Evolutionary conservation across 2,888 invertebrate species (phyloP).

Genomic region (Drosophila sordidula): DNA sequence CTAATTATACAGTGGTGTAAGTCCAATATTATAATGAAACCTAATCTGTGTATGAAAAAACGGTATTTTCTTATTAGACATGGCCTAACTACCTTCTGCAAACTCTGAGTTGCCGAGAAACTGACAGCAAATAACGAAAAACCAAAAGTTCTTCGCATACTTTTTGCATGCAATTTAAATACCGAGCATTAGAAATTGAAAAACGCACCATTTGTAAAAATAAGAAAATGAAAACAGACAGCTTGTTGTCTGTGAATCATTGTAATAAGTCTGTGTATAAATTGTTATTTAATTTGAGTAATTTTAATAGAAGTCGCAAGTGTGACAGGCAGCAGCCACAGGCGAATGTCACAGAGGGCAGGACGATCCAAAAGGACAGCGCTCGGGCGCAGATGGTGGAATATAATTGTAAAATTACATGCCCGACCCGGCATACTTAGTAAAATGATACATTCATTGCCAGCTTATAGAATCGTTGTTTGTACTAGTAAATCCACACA

Average conservation of each 20-base stretch:
- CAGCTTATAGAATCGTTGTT: background rate
- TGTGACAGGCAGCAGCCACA: constrained; percentile 23
- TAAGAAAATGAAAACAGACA: constrained; percentile 3
- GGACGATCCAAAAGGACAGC: background rate
- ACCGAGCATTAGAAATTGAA: constrained; percentile 13
- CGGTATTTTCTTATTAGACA: too few species aligned
- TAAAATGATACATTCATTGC: constrained; percentile 12
- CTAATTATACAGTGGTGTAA: too few species aligned
- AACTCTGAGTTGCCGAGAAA: too few species aligned
- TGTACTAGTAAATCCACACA: background rate
- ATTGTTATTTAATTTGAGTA: constrained; percentile 60
- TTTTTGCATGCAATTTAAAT: constrained; percentile 44
- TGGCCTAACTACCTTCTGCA: too few species aligned
- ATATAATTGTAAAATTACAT: constrained; percentile 9
- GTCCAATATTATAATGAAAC: too few species aligned
- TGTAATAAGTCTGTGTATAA: constrained; percentile 23
- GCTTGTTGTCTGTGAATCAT: constrained; percentile 15
- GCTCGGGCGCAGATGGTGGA: background rate
- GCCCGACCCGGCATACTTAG: background rate
- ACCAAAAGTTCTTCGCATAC: constrained; percentile 22
- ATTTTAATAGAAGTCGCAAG: constrained; percentile 50
- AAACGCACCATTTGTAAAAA: constrained; percentile 8
- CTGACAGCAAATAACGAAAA: too few species aligned
- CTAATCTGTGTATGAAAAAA: too few species aligned
- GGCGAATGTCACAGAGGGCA: constrained; percentile 6